These are phyloP conservation scores for Silurus asotus DNA, from an alignment of 2,113 vertebrate species.

Conservation along the genomic window DNA sequence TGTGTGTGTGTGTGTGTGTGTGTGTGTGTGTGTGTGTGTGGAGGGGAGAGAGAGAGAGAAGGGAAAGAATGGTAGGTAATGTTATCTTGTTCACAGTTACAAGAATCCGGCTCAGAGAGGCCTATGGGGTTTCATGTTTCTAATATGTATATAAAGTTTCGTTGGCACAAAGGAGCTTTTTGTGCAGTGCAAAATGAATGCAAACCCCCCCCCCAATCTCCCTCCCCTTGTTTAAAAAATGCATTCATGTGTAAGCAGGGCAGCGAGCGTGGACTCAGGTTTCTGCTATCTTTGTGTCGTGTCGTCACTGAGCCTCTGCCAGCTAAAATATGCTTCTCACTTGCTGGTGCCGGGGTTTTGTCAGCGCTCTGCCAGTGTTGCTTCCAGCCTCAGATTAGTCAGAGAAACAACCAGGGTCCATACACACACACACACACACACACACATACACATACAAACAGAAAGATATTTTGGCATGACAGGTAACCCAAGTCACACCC, in stretches of 20 bases:
- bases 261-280: constrained; percentile 72
- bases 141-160: constrained; percentile 87
- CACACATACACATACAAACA: constrained; percentile 16
- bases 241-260: constrained; percentile 78
- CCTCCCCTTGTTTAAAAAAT: constrained; percentile 75
- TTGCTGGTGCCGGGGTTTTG: constrained; percentile 70
- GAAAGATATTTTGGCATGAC: constrained; percentile 71
- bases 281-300: constrained; percentile 81
- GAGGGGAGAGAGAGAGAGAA: constrained; percentile 41
- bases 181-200: constrained; percentile 76
- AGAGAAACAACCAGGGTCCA: constrained; percentile 72
- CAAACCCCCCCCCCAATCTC: constrained; percentile 64
- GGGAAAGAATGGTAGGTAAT: constrained; percentile 76
- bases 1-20: not conserved
- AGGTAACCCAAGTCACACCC: constrained; percentile 76
- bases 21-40: no score
- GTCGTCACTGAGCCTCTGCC: constrained; percentile 74
- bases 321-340: constrained; percentile 77
- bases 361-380: constrained; percentile 62
- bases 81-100: constrained; percentile 84
- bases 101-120: constrained; percentile 76
- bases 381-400: constrained; percentile 76
- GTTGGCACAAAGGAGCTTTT: constrained; percentile 79
- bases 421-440: constrained; percentile 55
- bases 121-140: constrained; percentile 76